These are phyloP conservation scores for Papilio polytes DNA, from an alignment of 1,140 invertebrate genomes.

Conservation along the genomic window DNA sequence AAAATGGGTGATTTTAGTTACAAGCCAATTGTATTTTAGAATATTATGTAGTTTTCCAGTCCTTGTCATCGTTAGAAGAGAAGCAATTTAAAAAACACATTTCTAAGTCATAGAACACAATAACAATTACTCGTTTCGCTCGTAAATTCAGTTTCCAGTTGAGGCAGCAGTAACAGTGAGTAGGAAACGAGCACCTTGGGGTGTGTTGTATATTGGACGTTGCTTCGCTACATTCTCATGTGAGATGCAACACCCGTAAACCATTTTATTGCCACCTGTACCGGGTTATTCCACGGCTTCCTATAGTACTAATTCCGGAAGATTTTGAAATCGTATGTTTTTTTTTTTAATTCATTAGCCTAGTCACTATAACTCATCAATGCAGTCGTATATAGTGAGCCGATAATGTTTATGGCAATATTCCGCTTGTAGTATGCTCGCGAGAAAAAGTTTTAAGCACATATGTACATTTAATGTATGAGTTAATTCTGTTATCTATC, in stretches of 20 bases:
- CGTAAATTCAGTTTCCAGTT: conserved; percentile 18
- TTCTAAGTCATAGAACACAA: conserved; percentile 20
- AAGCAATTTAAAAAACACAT: not conserved
- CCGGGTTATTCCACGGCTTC: not conserved
- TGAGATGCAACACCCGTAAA: conserved; percentile 20
- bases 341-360: no score
- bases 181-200: conserved; percentile 23
- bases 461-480: no score
- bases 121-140: conserved; percentile 24
- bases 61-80: not conserved
- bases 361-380: no score
- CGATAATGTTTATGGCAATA: no score
- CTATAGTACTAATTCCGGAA: not conserved
- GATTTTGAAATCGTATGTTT: no score
- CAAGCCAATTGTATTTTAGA: not conserved
- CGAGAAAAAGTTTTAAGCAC: no score
- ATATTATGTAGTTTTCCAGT: not conserved
- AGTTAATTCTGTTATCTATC: no score
- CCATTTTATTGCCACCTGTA: conserved; percentile 6
- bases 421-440: no score
- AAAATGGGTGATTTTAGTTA: not conserved
- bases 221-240: conserved; percentile 8
- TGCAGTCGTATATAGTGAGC: no score
- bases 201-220: conserved; percentile 1
- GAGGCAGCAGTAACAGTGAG: not conserved